Conservation (phyloP, 2,888 invertebrate genomes). For the Chaetogeoica ovagalla region DNA sequence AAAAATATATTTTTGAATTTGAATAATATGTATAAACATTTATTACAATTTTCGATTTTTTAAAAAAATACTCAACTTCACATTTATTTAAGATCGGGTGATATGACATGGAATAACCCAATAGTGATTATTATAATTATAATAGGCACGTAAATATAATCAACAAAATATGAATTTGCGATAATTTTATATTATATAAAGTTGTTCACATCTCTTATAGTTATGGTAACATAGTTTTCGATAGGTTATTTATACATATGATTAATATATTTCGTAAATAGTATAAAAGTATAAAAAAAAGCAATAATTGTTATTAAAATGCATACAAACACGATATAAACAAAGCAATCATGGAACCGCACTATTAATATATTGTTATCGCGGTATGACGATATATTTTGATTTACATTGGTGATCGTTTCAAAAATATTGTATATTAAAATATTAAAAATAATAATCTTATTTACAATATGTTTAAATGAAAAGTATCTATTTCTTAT, state of each 20-base stretch:
- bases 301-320: slow-evolving; percentile 8
- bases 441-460: slow-evolving; percentile 17
- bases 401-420: slow-evolving; percentile 1
- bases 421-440: neutral
- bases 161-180: neutral
- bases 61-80: no score
- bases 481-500: neutral
- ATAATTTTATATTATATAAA: slow-evolving; percentile 33
- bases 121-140: no score
- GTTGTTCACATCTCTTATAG: slow-evolving; percentile 22
- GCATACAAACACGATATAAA: slow-evolving; percentile 7
- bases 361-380: neutral
- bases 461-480: slow-evolving; percentile 24
- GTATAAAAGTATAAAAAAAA: slow-evolving; percentile 47
- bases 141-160: no score
- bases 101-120: no score
- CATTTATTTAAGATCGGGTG: no score
- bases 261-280: slow-evolving; percentile 28
- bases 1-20: no score
- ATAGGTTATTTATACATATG: slow-evolving; percentile 1
- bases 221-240: slow-evolving; percentile 40
- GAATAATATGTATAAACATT: no score
- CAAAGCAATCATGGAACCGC: neutral
- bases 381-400: neutral
- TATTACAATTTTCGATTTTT: no score